Evolutionary conservation across 2,797 vertebrate genomes (phyloP).

Genomic region (Adelosebastes latens): DNA sequence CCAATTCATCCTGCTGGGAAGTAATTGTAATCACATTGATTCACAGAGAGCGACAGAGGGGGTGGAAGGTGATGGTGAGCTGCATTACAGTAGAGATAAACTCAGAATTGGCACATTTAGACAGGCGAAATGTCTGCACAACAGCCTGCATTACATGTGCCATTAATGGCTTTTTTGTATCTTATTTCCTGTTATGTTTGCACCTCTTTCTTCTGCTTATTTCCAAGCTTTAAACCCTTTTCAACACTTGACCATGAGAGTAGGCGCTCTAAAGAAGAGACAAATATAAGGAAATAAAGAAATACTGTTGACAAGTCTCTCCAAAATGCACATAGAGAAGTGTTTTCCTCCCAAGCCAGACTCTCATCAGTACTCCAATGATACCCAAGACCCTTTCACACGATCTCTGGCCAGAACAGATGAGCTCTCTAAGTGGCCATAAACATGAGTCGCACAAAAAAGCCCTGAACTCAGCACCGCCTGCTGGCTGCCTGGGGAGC

Average conservation of each 20-base stretch:
- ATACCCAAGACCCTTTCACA: constrained; percentile 32
- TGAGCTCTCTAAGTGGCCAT: constrained; percentile 25
- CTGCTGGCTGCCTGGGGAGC: constrained; percentile 31
- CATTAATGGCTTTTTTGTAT: neutral
- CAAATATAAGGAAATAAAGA: neutral
- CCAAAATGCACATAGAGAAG: neutral
- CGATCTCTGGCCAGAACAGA: constrained; percentile 32
- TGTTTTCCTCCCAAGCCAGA: constrained; percentile 8
- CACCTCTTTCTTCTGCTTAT: neutral
- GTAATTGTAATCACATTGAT: constrained; percentile 49
- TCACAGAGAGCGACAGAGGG: neutral
- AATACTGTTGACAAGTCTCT: neutral
- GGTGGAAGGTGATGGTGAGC: neutral
- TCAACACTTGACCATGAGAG: neutral
- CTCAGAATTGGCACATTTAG: neutral
- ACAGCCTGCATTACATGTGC: neutral
- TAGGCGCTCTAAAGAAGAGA: neutral
- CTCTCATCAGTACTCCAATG: constrained; percentile 18
- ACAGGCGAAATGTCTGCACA: neutral
- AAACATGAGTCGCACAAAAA: constrained; percentile 40
- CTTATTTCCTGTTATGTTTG: neutral
- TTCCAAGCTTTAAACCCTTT: neutral
- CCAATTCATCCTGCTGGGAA: constrained; percentile 39
- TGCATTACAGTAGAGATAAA: neutral
- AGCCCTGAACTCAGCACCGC: constrained; percentile 39